Conservation (phyloP, 35 echinoderm and acorn worm species). For the Lytechinus variegatus region DNA sequence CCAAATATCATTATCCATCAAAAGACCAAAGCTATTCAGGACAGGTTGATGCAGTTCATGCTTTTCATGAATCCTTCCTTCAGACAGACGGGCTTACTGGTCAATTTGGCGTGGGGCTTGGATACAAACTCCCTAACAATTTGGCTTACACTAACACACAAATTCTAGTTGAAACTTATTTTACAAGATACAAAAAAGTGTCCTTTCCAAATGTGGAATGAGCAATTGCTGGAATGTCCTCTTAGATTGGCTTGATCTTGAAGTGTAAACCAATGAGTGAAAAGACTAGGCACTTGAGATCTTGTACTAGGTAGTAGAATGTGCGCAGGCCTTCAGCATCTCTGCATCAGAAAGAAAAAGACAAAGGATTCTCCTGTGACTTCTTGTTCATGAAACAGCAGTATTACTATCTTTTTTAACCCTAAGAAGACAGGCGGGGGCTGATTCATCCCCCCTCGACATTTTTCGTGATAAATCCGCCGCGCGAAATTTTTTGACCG, state of each 20-base stretch:
- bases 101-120: background rate
- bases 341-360: constrained; percentile 41
- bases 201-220: constrained; percentile 4
- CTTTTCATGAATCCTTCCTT: no score
- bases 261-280: constrained; percentile 97
- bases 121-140: background rate
- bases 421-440: no score
- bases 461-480: no score
- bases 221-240: background rate
- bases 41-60: background rate
- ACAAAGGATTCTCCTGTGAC: no score
- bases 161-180: background rate
- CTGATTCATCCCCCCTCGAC: no score
- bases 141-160: background rate
- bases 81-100: background rate
- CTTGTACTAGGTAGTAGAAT: constrained; percentile 99
- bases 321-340: constrained; percentile 92
- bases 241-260: constrained; percentile 99
- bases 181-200: constrained; percentile 33
- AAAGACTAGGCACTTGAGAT: constrained; percentile 96
- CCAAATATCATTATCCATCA: background rate
- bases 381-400: no score
- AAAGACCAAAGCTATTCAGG: background rate
- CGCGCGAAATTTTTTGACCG: no score
- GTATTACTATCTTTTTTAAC: no score